Base-by-base conservation (phyloP, 2,797 vertebrate genomes). In the Yasuhikotakia modesta region DNA sequence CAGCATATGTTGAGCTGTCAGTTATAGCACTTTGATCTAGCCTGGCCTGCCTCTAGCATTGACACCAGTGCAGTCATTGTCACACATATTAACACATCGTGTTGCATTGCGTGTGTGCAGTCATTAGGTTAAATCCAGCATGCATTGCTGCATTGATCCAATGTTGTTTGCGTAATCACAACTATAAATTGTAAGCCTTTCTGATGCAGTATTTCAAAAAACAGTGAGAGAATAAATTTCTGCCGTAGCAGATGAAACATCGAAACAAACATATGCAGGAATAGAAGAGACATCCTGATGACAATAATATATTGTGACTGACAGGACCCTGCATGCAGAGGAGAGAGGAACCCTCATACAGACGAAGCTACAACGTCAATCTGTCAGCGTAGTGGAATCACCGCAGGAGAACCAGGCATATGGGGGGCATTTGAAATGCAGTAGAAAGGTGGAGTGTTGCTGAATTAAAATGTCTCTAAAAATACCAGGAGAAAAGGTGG, bases 1-100 rank as follows among this genome's bases (percentile, higher is more conserved):
- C 82, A 73, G 89, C 92, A 93, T 91, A 92, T 92, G 93, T 92
- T 88, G 83, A 91, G 88, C 89, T 89, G 91, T 92, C 91, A 90
- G 87, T 88, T 79, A 82, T 79, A 80, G 81, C 1, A 45, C 91
- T 93, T 93, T 93, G 91, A 94, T 93, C 91, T 92, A 81, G 83
- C 80, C 82, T 70, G 76, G 85, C 84, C 87, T 89, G 88, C 90
- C 90, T 91, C 83, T 83, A 14, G 84, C 85, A 87, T 87, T 88
- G 85, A 87, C 88, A 89, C 90, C 87, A 87, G 13, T 83, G 58
- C 52, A 61, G 48, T 73, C 68, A 64, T 10, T 60, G 27, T 82
- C 80, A 73, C 70, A 58, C 35, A 22, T 50, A 65, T 50, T 70
- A 64, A 67, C 73, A 79, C 73, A 67, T 70, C 65, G 45, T 0